Conservation (phyloP, 2,797 vertebrate genomes). For the Crenichthys baileyi region DNA sequence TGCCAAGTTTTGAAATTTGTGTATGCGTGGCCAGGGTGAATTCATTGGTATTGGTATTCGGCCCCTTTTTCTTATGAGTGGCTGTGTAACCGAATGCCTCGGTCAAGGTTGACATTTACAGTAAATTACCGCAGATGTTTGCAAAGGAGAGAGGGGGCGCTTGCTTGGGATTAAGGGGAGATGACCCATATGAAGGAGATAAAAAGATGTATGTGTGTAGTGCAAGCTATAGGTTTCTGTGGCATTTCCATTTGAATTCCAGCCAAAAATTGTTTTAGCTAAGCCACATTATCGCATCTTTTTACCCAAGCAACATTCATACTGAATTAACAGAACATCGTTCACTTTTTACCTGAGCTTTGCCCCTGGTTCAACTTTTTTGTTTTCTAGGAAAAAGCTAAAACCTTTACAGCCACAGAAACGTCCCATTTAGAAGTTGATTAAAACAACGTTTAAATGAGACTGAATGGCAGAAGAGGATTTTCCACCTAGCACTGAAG, state of each 20-base stretch:
- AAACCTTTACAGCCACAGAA: background rate
- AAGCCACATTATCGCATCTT: background rate
- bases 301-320: background rate
- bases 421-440: background rate
- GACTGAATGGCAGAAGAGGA: background rate
- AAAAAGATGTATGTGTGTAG: background rate
- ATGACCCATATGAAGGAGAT: background rate
- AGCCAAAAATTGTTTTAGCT: background rate
- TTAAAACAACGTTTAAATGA: background rate
- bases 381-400: too few relatives aligned
- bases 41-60: background rate
- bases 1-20: background rate
- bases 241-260: background rate
- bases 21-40: background rate
- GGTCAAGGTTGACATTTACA: background rate
- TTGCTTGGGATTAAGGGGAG: background rate
- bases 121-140: background rate
- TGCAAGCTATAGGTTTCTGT: background rate
- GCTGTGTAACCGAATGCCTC: background rate
- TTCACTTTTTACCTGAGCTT: too few relatives aligned
- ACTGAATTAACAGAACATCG: too few relatives aligned
- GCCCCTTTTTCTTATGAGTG: background rate
- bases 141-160: background rate
- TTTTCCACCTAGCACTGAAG: slow-evolving; percentile 32
- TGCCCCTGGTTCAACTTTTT: too few relatives aligned